Evolutionary conservation across 2,113 vertebrate species (phyloP), one percentile per base, ranked within the genome.

Genomic region (Xiphophorus hellerii): DNA sequence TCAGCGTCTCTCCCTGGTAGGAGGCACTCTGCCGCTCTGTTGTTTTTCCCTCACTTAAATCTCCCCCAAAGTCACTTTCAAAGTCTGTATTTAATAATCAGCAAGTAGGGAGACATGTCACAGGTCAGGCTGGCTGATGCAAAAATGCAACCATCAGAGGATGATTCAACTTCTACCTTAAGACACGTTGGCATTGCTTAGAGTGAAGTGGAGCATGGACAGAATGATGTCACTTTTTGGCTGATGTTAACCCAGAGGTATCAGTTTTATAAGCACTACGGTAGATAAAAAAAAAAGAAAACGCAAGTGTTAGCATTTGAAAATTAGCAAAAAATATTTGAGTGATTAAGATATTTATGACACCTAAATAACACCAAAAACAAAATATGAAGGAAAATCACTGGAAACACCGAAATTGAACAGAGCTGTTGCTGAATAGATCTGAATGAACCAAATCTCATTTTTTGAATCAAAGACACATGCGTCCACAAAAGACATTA

Each of bases 31-130:
- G 17, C 35, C 82, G 87, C 61, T 84, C 82, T 83, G 82, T 90
- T 82, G 76, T 81, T 86, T 88, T 76, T 39, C 64, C 69, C 51
- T 58, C 51, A 51, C 77, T 76, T 77, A 84, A 87, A 91, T 77
- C 71, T 82, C 76, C 77, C 77, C 75, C 76, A 87, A 92, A 90
- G 87, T 91, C 86, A 88, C 89, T 89, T 92, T 91, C 84, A 92
- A 83, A 80, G 80, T 80, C 74, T 81, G 44, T 78, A 81, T 87
- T 88, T 90, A 89, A 87, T 81, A 86, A 88, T 84, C 69, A 79
- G 78, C 62, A 30, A 66, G 88, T 78, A 82, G 74, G 65, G 51
- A 87, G 77, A 86, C n/a, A 64, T 73, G 70, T 77, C 86, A 84
- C 71, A 79, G 91, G 89, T 93, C 88, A 80, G 67, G 51, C 67